Evolutionary conservation across 35 echinoderm and acorn worm genomes (phyloP), one percentile per base, ranked within the genome.

Genomic region (Acanthaster planci): DNA sequence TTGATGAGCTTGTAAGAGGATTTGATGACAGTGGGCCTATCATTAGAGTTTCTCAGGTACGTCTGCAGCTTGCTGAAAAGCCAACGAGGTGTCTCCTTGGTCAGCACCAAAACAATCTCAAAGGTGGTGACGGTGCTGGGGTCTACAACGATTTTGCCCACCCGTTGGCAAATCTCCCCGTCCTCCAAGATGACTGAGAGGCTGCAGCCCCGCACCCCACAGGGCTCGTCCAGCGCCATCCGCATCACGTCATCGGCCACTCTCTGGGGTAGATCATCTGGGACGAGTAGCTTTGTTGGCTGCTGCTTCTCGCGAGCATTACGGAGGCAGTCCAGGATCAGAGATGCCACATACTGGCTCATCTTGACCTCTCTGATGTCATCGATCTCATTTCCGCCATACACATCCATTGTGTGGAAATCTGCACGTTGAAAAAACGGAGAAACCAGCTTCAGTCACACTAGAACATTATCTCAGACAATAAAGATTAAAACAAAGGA

Each of bases 71-170:
- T 94, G 2, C 85, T 68, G 18, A 90, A 35, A 39, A 99, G 88
- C 89, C 92, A 91, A 77, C 78, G 75, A 19, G 78, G 91, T 0
- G 83, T 85, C 36, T 91, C 96, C 54, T 77, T 93, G 40, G 76
- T 75, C 19, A 99, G 53, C 44, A 94, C 84, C 17, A 99, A 55
- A 2, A 85, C 86, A 18, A 99, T 89, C 78, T 99, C 96, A 94
- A 99, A 99, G 23, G 96, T 99, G 42, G 91, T 94, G 17, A 99
- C 92, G 10, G 96, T 99, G 22, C 80, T 38, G 15, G 96, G 96
- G n/a, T 99, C 96, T 12, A 99, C 67, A 19, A 77, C 60, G n/a
- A 91, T 78, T 60, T 88, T 91, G 21, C 95, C 96, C 1, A 99
- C 52, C 60, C 89, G 85, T 38, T 86, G 89, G 88, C 89, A 91